Base-by-base conservation (phyloP, 2,888 invertebrate species). In the Portevinia maculata region DNA sequence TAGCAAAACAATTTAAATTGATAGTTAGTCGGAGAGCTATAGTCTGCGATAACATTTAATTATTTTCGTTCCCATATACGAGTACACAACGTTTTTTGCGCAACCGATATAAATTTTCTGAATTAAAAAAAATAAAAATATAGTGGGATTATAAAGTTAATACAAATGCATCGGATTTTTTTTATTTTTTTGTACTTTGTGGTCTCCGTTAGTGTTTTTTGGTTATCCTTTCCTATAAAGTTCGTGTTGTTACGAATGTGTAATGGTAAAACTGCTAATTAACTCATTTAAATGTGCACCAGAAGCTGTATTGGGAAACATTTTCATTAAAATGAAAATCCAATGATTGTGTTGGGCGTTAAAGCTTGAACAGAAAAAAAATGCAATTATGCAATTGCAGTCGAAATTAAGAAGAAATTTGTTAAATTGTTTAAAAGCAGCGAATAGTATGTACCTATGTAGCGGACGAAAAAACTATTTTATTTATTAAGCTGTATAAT, bases 331-430 rank as follows among this genome's bases (percentile, higher is more conserved):
- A 67, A 46, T 15, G 28, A 24, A 57, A 28, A 13, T 1, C 1
- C 19, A 15, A 32, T 1, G 9, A 7, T 0, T 48, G n/a, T 1
- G 17, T 4, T 11, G 19, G 0, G 39, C 44, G 17, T 5, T 57
- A 57, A 34, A 53, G 44, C 9, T 30, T 39, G 13, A 6, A 39
- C 7, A 2, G 39, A 7, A 37, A 50, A 28, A 50, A 39, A 21
- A 30, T 60, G 39, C 52, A 71, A 71, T 71, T 71, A 52, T 60
- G 39, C 52, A 71, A 71, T 71, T 71, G 44, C 41, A 52, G 41
- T 6, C 39, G 71, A 41, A 52, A 44, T 71, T 60, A 67, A 41
- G 13, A 7, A 15, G 2, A 32, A 65, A 65, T 65, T 53, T 65
- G 44, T 65, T 65, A 46, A 60, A 60, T 59, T 30, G 39, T 30